Evolutionary conservation across 23 tunicate species (phyloP), one percentile per base, ranked within the genome.

Genomic region (Trididemnum miniatum): DNA sequence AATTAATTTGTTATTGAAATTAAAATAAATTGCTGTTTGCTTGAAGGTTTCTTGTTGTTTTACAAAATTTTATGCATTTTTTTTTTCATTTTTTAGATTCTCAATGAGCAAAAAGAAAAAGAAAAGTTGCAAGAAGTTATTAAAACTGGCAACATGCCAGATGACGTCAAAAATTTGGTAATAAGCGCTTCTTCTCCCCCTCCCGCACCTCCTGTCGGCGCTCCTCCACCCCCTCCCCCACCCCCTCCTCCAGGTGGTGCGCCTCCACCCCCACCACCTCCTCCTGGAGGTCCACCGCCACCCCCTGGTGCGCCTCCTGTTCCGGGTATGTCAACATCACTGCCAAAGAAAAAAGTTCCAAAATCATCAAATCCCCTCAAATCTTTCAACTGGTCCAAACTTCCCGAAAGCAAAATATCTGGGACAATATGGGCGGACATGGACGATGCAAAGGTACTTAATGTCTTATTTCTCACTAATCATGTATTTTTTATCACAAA

Each of bases 381-480:
- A 49, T 91, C 97, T 1, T 96, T 96, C 39, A 96, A 96, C 65
- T 96, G 99, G 99, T 84, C 89, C n/a, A 96, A 96, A 59, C 80
- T 91, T 20, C 87, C 95, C 1, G 92, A 87, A 51, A 87, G 35
- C 50, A 96, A 96, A 35, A 82, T 93, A 18, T 28, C 83, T 0
- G 98, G 92, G 24, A 96, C 99, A 26, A 88, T 96, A 57, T 96
- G 96, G 93, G 82, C 72, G 35, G 92, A 96, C 20, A 15, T 44
- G 54, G 54, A 44, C 54, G 12, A 44, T 44, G 54, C 54, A 44
- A 44, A 44, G 54, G 9, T 9, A 15, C 15, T 7, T 7, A 44
- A 7, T 44, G 12, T 9, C 12, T 44, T 44, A 44, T 7, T 15
- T 44, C 54, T 44, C 54, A 9, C 15, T 44, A 44, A 44, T 44